Evolutionary conservation across 2,888 invertebrate genomes (phyloP).

Genomic region (Amiota mariae): DNA sequence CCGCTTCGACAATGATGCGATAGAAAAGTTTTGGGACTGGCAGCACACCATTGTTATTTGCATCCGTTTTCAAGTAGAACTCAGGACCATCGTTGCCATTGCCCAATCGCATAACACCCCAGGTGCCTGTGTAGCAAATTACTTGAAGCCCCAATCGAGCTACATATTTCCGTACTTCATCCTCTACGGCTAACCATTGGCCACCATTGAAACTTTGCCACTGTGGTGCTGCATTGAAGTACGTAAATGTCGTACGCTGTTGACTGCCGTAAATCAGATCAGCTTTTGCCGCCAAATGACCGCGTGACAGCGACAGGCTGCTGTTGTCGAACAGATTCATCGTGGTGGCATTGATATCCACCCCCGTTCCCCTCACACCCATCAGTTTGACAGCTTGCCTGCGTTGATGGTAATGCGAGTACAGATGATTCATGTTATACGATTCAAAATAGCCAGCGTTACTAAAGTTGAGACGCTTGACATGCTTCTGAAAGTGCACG

Average conservation of each 20-base stretch:
- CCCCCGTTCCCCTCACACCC: constrained; percentile 38
- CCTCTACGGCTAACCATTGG: constrained; percentile 77
- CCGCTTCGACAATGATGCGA: constrained; percentile 76
- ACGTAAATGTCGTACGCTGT: constrained; percentile 76
- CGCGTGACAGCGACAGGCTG: constrained; percentile 72
- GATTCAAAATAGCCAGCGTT: constrained; percentile 67
- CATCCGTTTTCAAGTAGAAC: constrained; percentile 69
- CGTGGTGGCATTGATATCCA: constrained; percentile 48
- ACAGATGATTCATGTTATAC: constrained; percentile 65
- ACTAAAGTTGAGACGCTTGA: constrained; percentile 70
- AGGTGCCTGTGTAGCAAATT: constrained; percentile 76
- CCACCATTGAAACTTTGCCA: constrained; percentile 77
- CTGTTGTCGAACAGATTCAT: constrained; percentile 52
- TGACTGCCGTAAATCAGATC: constrained; percentile 75
- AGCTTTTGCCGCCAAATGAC: constrained; percentile 75
- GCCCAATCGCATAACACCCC: constrained; percentile 75
- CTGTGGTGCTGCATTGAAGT: constrained; percentile 76
- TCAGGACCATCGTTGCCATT: constrained; percentile 39
- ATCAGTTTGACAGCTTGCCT: constrained; percentile 64
- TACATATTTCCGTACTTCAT: constrained; percentile 73
- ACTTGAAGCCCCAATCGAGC: constrained; percentile 63
- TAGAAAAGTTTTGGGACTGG: constrained; percentile 76
- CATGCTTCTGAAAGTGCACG: constrained; percentile 71
- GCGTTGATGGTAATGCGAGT: constrained; percentile 68
- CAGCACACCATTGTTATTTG: constrained; percentile 67